A percentile compares a stretch with the other conserved stretches of the same genome.
These are phyloP conservation scores for Brachionus sp. DNA, from an alignment of 1,140 invertebrate genomes.

Conservation along the genomic window DNA sequence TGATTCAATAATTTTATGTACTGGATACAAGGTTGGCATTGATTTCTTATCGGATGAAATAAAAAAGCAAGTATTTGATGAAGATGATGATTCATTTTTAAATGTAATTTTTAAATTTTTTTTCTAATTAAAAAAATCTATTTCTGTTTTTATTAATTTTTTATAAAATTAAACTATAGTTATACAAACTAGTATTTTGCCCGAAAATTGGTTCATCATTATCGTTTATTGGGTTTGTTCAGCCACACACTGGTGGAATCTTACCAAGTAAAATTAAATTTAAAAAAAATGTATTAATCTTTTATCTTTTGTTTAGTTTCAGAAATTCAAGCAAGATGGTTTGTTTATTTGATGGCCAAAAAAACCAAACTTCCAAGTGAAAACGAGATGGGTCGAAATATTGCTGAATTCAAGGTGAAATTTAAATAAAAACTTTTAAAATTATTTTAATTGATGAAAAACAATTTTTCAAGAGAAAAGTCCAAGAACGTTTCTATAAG, in stretches of 20 bases:
- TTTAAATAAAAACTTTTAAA: background rate
- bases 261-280: slow-evolving; percentile 48
- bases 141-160: slow-evolving; percentile 11
- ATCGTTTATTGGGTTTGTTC: slow-evolving; percentile 57
- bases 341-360: slow-evolving; percentile 51
- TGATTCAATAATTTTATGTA: slow-evolving; percentile 25
- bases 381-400: slow-evolving; percentile 50
- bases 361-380: slow-evolving; percentile 50
- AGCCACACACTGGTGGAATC: slow-evolving; percentile 56
- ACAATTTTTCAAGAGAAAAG: background rate
- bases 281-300: background rate
- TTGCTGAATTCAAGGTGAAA: slow-evolving; percentile 48
- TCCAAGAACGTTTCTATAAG: slow-evolving; percentile 50
- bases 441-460: background rate
- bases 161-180: slow-evolving; percentile 47
- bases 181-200: slow-evolving; percentile 56
- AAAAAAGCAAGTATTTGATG: slow-evolving; percentile 8
- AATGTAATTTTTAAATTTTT: slow-evolving; percentile 11
- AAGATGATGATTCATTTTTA: slow-evolving; percentile 1
- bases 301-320: slow-evolving; percentile 48
- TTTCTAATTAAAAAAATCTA: background rate
- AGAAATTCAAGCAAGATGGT: slow-evolving; percentile 57
- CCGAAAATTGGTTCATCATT: slow-evolving; percentile 51
- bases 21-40: slow-evolving; percentile 14
- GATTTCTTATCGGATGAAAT: slow-evolving; percentile 27